Conservation (phyloP, 1,140 invertebrate genomes). For the Micrasema minimum region DNA sequence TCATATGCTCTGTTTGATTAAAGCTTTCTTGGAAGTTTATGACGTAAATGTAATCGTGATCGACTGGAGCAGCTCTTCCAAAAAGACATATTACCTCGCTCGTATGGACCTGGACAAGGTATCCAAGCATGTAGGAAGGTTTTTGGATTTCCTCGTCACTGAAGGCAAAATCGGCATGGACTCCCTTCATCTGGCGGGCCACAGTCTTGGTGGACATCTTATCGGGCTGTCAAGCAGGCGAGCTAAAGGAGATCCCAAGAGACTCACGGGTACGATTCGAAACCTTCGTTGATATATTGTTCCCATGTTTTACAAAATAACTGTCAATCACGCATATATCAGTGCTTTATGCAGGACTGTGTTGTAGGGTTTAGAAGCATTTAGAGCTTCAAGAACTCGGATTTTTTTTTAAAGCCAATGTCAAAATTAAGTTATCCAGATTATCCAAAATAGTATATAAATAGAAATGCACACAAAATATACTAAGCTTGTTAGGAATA, state of each 20-base stretch:
- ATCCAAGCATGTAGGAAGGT: conserved; percentile 71
- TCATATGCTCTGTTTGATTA: too few species aligned
- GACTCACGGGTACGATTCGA: conserved; percentile 69
- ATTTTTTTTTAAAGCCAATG: too few species aligned
- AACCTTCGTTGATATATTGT: background rate
- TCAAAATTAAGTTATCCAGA: too few species aligned
- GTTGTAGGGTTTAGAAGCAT: too few species aligned
- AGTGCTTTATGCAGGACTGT: too few species aligned
- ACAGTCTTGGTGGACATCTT: conserved; percentile 90
- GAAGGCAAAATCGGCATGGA: conserved; percentile 65
- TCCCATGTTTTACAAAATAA: background rate
- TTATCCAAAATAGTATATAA: too few species aligned
- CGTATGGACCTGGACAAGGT: conserved; percentile 66
- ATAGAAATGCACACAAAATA: too few species aligned
- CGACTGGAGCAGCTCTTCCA: conserved; percentile 74
- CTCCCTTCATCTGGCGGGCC: conserved; percentile 77
- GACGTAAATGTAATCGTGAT: conserved; percentile 75
- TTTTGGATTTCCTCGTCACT: conserved; percentile 68
- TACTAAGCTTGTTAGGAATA: too few species aligned
- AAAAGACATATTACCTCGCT: conserved; percentile 73
- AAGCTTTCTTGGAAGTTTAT: conserved; percentile 61
- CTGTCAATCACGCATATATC: background rate
- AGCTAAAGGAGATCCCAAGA: conserved; percentile 65
- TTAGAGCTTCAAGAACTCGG: too few species aligned
- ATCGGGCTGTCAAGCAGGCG: conserved; percentile 82